phyloP scores from a whole-genome alignment of 2,113 vertebrate species.

The Scolopax mira region DNA sequence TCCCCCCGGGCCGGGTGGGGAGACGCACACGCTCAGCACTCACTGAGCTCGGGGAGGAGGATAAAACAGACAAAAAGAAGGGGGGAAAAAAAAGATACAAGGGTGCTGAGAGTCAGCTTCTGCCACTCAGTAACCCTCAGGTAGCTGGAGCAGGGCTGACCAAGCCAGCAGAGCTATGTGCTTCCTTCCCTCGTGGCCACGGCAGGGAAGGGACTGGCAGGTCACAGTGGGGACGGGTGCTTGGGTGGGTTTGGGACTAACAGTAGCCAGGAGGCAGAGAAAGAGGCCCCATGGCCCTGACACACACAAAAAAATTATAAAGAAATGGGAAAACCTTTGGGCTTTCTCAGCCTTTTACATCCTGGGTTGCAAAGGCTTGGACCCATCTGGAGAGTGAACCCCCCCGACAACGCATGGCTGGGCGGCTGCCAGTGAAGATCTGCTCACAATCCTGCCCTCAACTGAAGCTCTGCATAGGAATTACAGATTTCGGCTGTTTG shows the following conservation, averaged over 20 bases:
- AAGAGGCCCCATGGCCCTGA: background rate
- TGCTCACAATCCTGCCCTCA: background rate
- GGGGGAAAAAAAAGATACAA: background rate
- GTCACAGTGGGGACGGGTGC: background rate
- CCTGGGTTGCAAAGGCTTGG: background rate
- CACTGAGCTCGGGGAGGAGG: background rate
- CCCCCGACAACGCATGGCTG: rapidly evolving
- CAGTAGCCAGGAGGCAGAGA: background rate
- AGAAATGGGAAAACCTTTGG: background rate
- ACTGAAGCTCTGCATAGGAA: background rate
- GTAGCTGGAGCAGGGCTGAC: background rate
- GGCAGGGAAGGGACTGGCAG: background rate
- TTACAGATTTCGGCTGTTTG: background rate
- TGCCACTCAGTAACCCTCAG: background rate
- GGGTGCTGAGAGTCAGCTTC: background rate
- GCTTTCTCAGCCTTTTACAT: background rate
- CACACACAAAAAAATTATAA: background rate
- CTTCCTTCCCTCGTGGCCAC: rapidly evolving
- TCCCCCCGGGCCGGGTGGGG: background rate
- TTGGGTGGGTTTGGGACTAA: background rate
- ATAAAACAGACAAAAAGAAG: background rate
- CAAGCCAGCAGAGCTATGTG: background rate
- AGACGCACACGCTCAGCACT: background rate
- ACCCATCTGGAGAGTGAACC: background rate
- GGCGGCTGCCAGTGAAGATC: background rate